Base-by-base conservation (phyloP, 1,140 invertebrate species). In the Lucilia cuprina region DNA sequence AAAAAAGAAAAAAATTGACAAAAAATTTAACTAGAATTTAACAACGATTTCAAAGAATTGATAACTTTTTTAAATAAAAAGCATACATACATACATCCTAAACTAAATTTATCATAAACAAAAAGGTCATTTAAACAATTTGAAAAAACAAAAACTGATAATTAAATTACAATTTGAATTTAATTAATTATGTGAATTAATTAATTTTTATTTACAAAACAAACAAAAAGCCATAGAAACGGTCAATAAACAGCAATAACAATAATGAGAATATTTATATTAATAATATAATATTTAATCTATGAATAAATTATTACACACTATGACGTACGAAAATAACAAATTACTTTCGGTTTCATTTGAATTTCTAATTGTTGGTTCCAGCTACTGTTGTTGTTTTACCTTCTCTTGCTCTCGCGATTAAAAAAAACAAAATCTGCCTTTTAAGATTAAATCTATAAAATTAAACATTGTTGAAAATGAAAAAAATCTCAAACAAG, bases 311-410 rank as follows among this genome's bases (percentile, higher is more conserved):
- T 60, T 70, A 70, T 70, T 70, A 70, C 10, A 70, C 65, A 50
- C 5, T 49, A 80, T 80, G 77, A 49, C 60, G 25, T 82, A 55
- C 50, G 41, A 82, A 82, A 55, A 50, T 30, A 49, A 50, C 19
- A 80, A 70, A 49, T 80, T 49, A 87, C 88, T 89, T 85, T 87
- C 87, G 85, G 82, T 89, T 89, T 89, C 87, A 85, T 89, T 89
- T 89, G 85, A 86, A 88, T 86, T 86, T 87, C 82, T 85, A 83
- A 84, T 60, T 60, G 14, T 60, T 17, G 14, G 55, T 60, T 60
- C n/a, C n/a, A n/a, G 55, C n/a, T 60, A 60, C 55, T 60, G 55
- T 60, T 60, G 17, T n/a, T 60, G 14, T 60, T 60, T 60, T 14
- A 60, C 55, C 55, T 60, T 60, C 55, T 60, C 55, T 60, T 7